These are phyloP conservation scores for Papilio helenus DNA, from an alignment of 1,140 invertebrate genomes.

Conservation along the genomic window DNA sequence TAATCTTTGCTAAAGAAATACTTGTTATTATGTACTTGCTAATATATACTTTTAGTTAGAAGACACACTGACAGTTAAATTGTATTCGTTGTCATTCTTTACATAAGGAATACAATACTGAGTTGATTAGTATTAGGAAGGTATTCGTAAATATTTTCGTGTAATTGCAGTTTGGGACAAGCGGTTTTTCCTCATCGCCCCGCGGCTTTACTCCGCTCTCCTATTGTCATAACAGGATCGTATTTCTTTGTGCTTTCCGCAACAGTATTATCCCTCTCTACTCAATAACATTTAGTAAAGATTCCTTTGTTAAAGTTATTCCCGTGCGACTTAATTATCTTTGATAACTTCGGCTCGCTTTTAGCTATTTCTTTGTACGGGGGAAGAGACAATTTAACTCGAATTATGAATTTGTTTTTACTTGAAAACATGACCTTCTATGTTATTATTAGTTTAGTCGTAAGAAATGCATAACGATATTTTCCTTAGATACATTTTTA, in stretches of 20 bases:
- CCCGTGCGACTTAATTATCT: background rate
- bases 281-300: conserved; percentile 12
- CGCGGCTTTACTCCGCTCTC: background rate
- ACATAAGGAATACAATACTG: background rate
- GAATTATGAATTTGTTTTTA: too few species aligned
- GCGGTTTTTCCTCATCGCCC: background rate
- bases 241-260: background rate
- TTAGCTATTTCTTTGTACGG: background rate
- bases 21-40: too few species aligned
- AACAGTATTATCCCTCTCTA: background rate
- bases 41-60: background rate
- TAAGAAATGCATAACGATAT: too few species aligned
- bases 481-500: too few species aligned
- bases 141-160: background rate
- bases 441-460: too few species aligned
- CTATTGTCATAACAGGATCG: background rate
- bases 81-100: background rate
- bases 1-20: too few species aligned
- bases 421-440: too few species aligned
- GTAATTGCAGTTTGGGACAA: conserved; percentile 1
- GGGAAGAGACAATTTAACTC: background rate
- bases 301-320: background rate
- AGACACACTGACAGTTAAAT: background rate
- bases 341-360: background rate
- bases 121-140: background rate